Evolutionary conservation across 1,140 invertebrate genomes (phyloP).

Genomic region (Pissodes strobi): DNA sequence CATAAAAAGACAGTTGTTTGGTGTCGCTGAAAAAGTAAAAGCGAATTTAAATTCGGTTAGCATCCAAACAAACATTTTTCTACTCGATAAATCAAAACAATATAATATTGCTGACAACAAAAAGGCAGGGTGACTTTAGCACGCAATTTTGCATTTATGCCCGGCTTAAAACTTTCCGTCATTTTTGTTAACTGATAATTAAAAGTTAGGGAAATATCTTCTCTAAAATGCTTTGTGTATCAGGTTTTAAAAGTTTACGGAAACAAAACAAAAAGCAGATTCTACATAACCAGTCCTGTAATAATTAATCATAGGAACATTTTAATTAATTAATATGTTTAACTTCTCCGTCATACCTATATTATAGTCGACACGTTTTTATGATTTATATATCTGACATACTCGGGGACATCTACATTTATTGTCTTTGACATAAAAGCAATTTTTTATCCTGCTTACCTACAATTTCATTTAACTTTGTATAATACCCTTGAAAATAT

Average conservation of each 20-base stretch:
- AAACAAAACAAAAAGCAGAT: slow-evolving; percentile 17
- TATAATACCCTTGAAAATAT: no score
- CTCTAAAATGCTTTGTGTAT: slow-evolving; percentile 18
- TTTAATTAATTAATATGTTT: slow-evolving; percentile 28
- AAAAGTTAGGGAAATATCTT: slow-evolving; percentile 18
- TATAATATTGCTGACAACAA: slow-evolving; percentile 16
- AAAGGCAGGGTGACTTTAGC: not conserved
- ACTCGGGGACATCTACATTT: no score
- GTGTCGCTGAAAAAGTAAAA: not conserved
- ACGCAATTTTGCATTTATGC: slow-evolving; percentile 15
- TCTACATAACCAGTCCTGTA: slow-evolving; percentile 1
- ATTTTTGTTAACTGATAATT: slow-evolving; percentile 17
- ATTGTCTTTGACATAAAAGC: no score
- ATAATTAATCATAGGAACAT: slow-evolving; percentile 22
- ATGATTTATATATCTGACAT: no score
- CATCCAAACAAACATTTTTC: not conserved
- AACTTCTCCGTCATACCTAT: no score
- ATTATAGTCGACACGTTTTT: no score
- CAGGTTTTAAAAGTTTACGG: slow-evolving; percentile 18
- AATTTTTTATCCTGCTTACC: no score
- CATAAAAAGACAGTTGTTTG: slow-evolving; percentile 8
- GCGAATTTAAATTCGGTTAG: slow-evolving; percentile 13
- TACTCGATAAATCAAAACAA: slow-evolving; percentile 17
- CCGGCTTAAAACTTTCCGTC: slow-evolving; percentile 9
- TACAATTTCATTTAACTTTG: no score